A percentile compares a stretch with the other conserved stretches of the same genome.
These are phyloP conservation scores for Agonopterix arenella DNA, from an alignment of 2,888 invertebrate species.

Conservation along the genomic window DNA sequence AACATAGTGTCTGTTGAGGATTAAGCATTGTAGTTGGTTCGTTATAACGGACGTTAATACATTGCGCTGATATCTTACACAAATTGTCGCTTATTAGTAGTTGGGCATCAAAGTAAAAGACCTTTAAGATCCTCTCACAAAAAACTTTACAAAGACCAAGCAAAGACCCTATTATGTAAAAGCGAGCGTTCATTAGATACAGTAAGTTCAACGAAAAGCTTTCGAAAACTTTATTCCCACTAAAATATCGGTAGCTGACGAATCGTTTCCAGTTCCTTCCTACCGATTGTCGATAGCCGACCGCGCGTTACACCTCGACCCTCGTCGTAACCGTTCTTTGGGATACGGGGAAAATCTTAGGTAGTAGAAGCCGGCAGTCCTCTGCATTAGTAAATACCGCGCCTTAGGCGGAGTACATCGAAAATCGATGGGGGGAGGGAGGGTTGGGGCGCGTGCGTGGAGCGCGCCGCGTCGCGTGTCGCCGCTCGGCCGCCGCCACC, in stretches of 20 bases:
- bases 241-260: neutral
- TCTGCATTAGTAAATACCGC: conserved; percentile 66
- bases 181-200: too few species aligned
- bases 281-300: neutral
- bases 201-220: neutral
- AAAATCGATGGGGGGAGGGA: conserved; percentile 65
- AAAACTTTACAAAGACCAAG: too few species aligned
- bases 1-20: too few species aligned
- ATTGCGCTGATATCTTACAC: too few species aligned
- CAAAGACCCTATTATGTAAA: too few species aligned
- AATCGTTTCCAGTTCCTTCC: conserved; percentile 1
- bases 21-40: too few species aligned
- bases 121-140: too few species aligned
- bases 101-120: too few species aligned
- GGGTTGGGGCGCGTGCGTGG: conserved; percentile 21
- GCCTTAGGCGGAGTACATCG: conserved; percentile 50
- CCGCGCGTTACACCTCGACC: neutral
- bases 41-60: too few species aligned
- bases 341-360: conserved; percentile 34
- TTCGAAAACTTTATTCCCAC: neutral
- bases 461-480: conserved; percentile 43
- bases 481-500: conserved; percentile 42
- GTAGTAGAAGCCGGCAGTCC: conserved; percentile 48
- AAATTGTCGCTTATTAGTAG: too few species aligned
- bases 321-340: neutral